Evolutionary conservation across 2,888 invertebrate species (phyloP), one percentile per base, ranked within the genome.

Genomic region (Pachliopta kotzebuea): DNA sequence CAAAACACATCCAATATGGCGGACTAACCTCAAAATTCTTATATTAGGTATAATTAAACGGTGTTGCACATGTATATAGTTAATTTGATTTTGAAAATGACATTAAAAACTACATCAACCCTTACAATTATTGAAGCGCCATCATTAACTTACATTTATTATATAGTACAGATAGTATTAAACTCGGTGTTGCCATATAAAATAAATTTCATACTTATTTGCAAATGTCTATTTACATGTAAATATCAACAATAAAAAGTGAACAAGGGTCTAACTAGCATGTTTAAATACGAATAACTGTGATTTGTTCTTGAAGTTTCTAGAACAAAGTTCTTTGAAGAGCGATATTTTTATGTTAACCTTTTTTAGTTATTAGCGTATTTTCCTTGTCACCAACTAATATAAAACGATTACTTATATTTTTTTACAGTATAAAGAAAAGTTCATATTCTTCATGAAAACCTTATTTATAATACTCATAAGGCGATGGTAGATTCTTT

Each of bases 1-100:
- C 31, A 23, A 31, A 45, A 56, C 68, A 77, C 80, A 80, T 79
- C 69, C 83, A 88, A 88, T 74, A 88, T 88, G 88, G 88, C 88
- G 68, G 81, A 76, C 69, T 37, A 60, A 20, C 29, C 11, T 11
- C 49, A 20, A 52, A n/a, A 23, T 52, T 52, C 9, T 4, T 21
- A 52, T n/a, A 23, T 21, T 20, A 21, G n/a, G n/a, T 21, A 4
- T 9, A 52, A 21, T 52, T 9, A 14, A 23, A 14, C 8, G 14
- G 23, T 52, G 9, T 21, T 67, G 61, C 62, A 71, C 69, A 67
- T 62, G 70, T 58, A 72, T 3, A 24, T 8, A 21, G 8, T 52
- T 2, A 4, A 9, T 26, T 23, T 24, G 23, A 18, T 54, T 54
- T 18, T 18, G 26, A 45, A 54, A 26, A 54, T 54, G 2, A 54